Evolutionary conservation across 2,797 vertebrate genomes (phyloP).

Genomic region (Botia kubotai): DNA sequence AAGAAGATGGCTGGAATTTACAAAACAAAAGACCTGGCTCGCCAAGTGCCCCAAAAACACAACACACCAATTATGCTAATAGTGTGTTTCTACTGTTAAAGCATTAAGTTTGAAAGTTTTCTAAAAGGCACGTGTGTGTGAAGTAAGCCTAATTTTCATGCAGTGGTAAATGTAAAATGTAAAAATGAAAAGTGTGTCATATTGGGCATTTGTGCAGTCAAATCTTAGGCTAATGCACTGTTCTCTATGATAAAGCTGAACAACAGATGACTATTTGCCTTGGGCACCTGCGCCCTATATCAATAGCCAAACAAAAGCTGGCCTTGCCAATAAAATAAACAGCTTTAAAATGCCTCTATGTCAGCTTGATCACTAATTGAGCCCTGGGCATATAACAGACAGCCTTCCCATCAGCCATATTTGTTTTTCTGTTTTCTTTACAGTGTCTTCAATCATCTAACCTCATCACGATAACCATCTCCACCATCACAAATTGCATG

Average conservation of each 20-base stretch:
- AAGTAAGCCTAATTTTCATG: slow-evolving; percentile 3
- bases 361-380: slow-evolving; percentile 32
- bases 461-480: slow-evolving; percentile 40
- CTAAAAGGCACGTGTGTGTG: neutral
- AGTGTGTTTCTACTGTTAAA: neutral
- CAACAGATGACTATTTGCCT: slow-evolving; percentile 31
- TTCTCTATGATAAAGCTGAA: slow-evolving; percentile 26
- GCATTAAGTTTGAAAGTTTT: neutral
- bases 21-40: slow-evolving; percentile 43
- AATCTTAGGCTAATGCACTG: slow-evolving; percentile 32
- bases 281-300: slow-evolving; percentile 24
- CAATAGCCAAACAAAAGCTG: slow-evolving; percentile 38
- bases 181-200: slow-evolving; percentile 13
- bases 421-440: slow-evolving; percentile 51
- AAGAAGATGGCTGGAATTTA: slow-evolving; percentile 46
- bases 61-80: neutral
- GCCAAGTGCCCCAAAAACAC: slow-evolving; percentile 6
- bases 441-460: slow-evolving; percentile 44
- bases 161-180: neutral
- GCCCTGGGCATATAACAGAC: slow-evolving; percentile 19
- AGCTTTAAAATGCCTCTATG: slow-evolving; percentile 21
- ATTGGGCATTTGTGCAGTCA: slow-evolving; percentile 5
- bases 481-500: neutral
- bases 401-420: slow-evolving; percentile 25
- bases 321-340: slow-evolving; percentile 28